Evolutionary conservation across 1,140 invertebrate genomes (phyloP), one percentile per base, ranked within the genome.

Genomic region (Temnothorax longispinosus): DNA sequence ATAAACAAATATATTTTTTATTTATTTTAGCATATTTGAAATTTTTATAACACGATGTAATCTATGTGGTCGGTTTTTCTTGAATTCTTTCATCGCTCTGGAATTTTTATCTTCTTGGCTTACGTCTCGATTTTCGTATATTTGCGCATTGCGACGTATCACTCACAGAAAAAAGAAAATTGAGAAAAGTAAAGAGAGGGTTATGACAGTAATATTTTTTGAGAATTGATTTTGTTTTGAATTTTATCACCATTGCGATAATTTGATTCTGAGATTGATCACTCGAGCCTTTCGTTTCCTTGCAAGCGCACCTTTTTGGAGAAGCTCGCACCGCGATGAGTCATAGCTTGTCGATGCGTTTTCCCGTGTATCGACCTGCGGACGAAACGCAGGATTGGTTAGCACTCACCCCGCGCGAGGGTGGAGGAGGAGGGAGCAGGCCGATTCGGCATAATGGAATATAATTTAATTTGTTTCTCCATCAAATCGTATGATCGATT

Each of bases 341-440:
- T 91, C 89, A 91, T 86, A 52, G 62, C 64, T 58, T 21, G 76
- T 41, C n/a, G 58, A 80, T 69, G 86, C 56, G 89, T 91, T 91
- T 86, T 71, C 82, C 82, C 77, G 60, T 81, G 67, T 91, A 91
- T 91, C 89, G 89, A 91, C 89, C 89, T 90, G 89, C 77, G 72
- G 64, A 65, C 13, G 75, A 86, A 86, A 82, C 90, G 74, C 50
- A 80, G 65, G 71, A 60, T 86, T 88, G 76, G 86, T 62, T 44
- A 62, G 52, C 74, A 62, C 44, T 75, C 72, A 54, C 32, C 67
- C 60, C 27, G 60, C 18, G 60, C 18, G 32, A 1, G 21, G n/a
- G 47, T 47, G 47, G 38, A 50, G 8, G 47, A 10, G 47, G 47
- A 11, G 47, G 35, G 52, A 27, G 21, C 65, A 60, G 65, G 27